Conservation (phyloP, 1,140 invertebrate genomes). For the Drosophila aff. region DNA sequence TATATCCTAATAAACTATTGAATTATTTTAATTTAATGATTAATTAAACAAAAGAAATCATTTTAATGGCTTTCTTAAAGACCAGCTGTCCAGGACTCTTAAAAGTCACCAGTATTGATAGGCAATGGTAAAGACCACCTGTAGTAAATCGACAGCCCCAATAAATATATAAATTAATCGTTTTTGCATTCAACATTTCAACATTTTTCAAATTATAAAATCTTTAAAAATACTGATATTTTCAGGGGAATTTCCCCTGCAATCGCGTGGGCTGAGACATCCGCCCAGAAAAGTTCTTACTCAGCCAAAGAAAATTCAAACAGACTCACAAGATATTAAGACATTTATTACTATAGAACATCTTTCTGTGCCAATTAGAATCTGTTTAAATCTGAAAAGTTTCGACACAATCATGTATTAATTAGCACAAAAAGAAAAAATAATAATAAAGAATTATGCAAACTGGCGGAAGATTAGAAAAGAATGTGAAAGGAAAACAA, state of each 20-base stretch:
- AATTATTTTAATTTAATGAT: background rate
- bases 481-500: constrained; percentile 35
- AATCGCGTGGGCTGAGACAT: constrained; percentile 22
- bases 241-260: constrained; percentile 33
- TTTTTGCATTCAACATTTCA: background rate
- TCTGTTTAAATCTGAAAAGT: constrained; percentile 1
- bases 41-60: background rate
- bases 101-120: no score
- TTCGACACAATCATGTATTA: constrained; percentile 1
- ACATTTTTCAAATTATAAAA: background rate
- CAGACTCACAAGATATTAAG: constrained; percentile 5
- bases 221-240: background rate
- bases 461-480: constrained; percentile 5
- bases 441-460: constrained; percentile 18
- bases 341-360: constrained; percentile 38
- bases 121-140: background rate
- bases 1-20: background rate
- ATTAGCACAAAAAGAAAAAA: constrained; percentile 8
- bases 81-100: no score
- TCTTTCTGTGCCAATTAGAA: constrained; percentile 21
- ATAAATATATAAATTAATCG: background rate
- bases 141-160: background rate
- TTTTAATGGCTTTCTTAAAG: no score
- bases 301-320: constrained; percentile 19
- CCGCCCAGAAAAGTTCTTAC: constrained; percentile 9